A percentile compares a stretch with the other conserved stretches of the same genome.
These are phyloP conservation scores for Cichlasoma orientale DNA, from an alignment of 2,797 vertebrate species.

Conservation along the genomic window DNA sequence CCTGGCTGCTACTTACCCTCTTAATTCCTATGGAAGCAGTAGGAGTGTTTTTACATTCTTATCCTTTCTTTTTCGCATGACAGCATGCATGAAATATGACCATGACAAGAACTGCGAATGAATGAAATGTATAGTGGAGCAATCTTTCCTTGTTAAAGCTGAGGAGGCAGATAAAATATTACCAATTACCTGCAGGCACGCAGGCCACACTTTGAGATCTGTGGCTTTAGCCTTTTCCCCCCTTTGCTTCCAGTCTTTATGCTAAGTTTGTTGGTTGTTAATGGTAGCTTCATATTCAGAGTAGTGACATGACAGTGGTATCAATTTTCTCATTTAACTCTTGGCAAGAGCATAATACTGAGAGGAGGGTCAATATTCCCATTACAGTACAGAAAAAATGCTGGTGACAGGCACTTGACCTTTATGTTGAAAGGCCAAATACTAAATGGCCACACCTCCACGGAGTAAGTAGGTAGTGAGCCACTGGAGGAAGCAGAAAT, in stretches of 20 bases:
- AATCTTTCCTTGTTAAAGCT: neutral
- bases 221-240: neutral
- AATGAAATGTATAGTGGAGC: neutral
- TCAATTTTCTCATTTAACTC: neutral
- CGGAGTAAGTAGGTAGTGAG: neutral
- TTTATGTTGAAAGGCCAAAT: slow-evolving; percentile 6
- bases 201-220: neutral
- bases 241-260: neutral
- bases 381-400: neutral
- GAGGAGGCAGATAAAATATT: neutral
- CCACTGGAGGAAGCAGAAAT: neutral
- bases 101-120: neutral
- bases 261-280: neutral
- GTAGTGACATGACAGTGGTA: neutral
- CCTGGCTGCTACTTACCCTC: neutral
- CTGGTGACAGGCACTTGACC: slow-evolving; percentile 2
- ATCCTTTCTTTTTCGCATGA: neutral
- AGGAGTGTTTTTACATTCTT: neutral
- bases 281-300: neutral
- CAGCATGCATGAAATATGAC: neutral
- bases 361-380: neutral
- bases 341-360: neutral
- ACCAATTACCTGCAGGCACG: neutral
- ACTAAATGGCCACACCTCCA: neutral
- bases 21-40: neutral